Base-by-base conservation (phyloP, 1,140 invertebrate genomes). In the Pogonomyrmex barbatus region DNA sequence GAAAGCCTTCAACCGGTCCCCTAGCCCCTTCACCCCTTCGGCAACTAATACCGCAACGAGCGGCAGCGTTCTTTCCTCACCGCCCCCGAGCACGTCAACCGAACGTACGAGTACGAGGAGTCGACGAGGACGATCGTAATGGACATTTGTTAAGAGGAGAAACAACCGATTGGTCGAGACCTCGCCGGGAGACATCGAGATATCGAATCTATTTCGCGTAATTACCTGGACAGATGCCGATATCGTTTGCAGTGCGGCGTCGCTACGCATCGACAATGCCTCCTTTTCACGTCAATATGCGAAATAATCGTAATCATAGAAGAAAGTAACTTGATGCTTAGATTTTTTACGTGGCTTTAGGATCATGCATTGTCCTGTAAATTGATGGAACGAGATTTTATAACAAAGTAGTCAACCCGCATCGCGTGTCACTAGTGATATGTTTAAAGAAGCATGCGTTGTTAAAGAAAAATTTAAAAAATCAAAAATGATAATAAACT, bases 141-240 rank as follows among this genome's bases (percentile, higher is more conserved):
- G 91, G 92, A 93, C 92, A 89, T 93, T 93, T 93, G 91, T 92
- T 93, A 91, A 75, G 76, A 84, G 81, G 62, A 87, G 83, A 81
- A 87, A 87, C 85, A 85, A 85, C 67, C 86, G 89, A 89, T 88
- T 71, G 88, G 76, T 75, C 81, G 87, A 47, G n/a, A 75, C 42
- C 60, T 33, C 73, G 83, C 65, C 65, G 65, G 30, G 39, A 82
- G 91, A 88, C 91, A 91, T 91, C 91, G 87, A 91, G 91, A 92
- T 92, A 92, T 77, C 91, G 82, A 92, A 92, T 92, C 91, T 92
- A 91, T 90, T 92, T 90, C 90, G 70, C 90, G 91, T 92, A 92
- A 92, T 92, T 90, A 92, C 85, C 87, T 56, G 85, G 65, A 70
- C 71, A 79, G 71, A 83, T 73, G 68, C 79, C 65, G 88, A n/a